phyloP scores from a whole-genome alignment of 2,888 invertebrate genomes.

The Eupithecia exiguata region DNA sequence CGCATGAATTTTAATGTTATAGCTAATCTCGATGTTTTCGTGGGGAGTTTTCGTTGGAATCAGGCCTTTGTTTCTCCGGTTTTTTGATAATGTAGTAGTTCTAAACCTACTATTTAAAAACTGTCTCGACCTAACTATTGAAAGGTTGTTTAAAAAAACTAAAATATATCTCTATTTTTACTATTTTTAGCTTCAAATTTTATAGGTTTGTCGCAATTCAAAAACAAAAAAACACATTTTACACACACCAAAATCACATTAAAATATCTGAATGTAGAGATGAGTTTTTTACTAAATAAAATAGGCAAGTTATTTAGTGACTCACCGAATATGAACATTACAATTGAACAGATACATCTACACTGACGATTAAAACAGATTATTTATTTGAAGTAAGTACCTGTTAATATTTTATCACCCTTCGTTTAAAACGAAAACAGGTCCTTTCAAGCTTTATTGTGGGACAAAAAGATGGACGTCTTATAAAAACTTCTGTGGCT shows the following conservation, averaged over 20 bases:
- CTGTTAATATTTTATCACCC: constrained; percentile 28
- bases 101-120: background rate
- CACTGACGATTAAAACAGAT: background rate
- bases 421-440: constrained; percentile 28
- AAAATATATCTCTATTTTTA: background rate
- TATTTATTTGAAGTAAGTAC: constrained; percentile 24
- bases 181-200: background rate
- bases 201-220: background rate
- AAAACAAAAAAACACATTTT: background rate
- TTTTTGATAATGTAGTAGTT: background rate
- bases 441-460: constrained; percentile 23
- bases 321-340: background rate
- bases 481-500: constrained; percentile 26
- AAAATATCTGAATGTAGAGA: background rate
- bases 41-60: constrained; percentile 46
- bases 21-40: constrained; percentile 50
- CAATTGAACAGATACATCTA: background rate
- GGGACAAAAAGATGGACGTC: constrained; percentile 21
- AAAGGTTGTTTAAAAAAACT: background rate
- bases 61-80: constrained; percentile 26
- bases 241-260: background rate
- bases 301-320: background rate
- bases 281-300: background rate
- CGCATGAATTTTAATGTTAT: constrained; percentile 66
- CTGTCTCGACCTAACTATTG: background rate